Evolutionary conservation across 2,113 vertebrate species (phyloP).

Genomic region (mouse (Mus musculus)): GRCm39 chr7:98371501-98372000

Average conservation of each 20-base stretch:
- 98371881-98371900: slow-evolving; percentile 13
- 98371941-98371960: background rate
- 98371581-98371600: background rate
- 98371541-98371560: background rate
- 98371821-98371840: background rate
- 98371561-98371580: background rate
- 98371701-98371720: background rate
- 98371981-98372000: background rate
- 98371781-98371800: background rate
- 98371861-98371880: background rate
- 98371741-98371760: background rate
- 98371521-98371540: background rate
- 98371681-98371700: background rate
- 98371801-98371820: background rate
- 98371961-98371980: background rate
- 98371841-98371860: background rate
- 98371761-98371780: background rate
- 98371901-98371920: background rate
- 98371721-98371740: background rate
- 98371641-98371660: background rate
- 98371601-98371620: background rate
- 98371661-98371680: background rate
- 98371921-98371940: background rate
- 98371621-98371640: background rate
- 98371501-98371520: background rate